Evolutionary conservation across 2,113 vertebrate species (phyloP), one percentile per base, ranked within the genome.

Genomic region (Macrotus californicus): DNA sequence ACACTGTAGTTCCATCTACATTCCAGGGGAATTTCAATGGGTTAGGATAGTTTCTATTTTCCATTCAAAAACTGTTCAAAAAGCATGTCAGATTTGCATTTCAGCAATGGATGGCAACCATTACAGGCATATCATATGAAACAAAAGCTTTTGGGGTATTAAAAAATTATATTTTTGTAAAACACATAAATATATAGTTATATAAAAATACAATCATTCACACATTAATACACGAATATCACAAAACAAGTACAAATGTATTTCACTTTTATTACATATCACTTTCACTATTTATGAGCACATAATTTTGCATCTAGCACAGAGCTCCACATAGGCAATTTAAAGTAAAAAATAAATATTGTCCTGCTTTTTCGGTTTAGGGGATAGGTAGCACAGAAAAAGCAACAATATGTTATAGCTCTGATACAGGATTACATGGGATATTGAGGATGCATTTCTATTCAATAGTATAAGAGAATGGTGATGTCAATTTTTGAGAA

Each of bases 151-250:
- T 22, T 56, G 67, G 46, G 41, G 29, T n/a, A 36, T 48, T 72
- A 89, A 77, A 93, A 95, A 90, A 77, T 70, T 11, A 91, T 73
- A 93, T 34, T 91, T 96, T 90, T 89, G 46, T 92, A 88, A 96
- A 96, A 95, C 64, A 93, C 19, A 89, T 26, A 75, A 86, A 89
- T 72, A 29, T 16, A 77, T n/a, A 48, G 43, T 26, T 89, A 67
- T 41, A 18, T 61, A 80, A 94, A 96, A 76, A 84, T 50, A 77
- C 19, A 92, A 39, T 50, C 31, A 75, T 79, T 96, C 26, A n/a
- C 1, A 13, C 34, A 80, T 75, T 79, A 91, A 89, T 64, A 36
- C 10, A 22, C 19, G n/a, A 34, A 26, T 64, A 77, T 29, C 21
- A 43, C 75, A 94, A 34, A 88, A 73, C 15, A 87, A 85, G 19